Conservation (phyloP, 2,888 invertebrate genomes). For the Anthophora plumipes region DNA sequence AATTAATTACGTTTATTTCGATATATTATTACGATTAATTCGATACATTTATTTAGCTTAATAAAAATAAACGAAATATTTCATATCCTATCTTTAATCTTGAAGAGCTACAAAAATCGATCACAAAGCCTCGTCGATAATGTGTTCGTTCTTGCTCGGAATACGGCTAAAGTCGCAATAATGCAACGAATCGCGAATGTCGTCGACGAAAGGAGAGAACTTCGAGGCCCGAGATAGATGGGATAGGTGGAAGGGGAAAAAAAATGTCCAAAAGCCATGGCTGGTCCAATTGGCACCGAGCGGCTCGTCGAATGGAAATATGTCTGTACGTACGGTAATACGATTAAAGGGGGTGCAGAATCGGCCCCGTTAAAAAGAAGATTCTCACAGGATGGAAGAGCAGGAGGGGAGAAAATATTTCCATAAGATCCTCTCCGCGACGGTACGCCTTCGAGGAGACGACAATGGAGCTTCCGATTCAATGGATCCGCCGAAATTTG, state of each 20-base stretch:
- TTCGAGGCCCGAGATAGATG: conserved; percentile 9
- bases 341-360: conserved; percentile 64
- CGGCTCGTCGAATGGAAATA: conserved; percentile 63
- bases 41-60: no score
- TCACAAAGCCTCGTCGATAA: not conserved
- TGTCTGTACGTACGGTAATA: conserved; percentile 68
- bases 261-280: conserved; percentile 26
- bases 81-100: no score
- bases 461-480: conserved; percentile 55
- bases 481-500: conserved; percentile 54
- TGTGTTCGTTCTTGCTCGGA: not conserved
- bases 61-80: no score
- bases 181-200: not conserved
- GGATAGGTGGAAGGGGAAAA: conserved; percentile 9
- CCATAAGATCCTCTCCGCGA: conserved; percentile 65
- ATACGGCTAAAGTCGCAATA: not conserved
- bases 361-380: conserved; percentile 64
- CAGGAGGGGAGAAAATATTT: conserved; percentile 67
- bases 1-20: conserved; percentile 56
- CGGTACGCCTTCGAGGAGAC: conserved; percentile 42
- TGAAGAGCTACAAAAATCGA: no score
- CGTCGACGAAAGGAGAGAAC: not conserved
- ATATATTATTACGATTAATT: no score
- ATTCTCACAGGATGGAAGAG: conserved; percentile 24
- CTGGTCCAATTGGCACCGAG: conserved; percentile 55